These are phyloP conservation scores for Dufourea novaeangliae DNA, from an alignment of 1,140 invertebrate genomes.

Conservation along the genomic window DNA sequence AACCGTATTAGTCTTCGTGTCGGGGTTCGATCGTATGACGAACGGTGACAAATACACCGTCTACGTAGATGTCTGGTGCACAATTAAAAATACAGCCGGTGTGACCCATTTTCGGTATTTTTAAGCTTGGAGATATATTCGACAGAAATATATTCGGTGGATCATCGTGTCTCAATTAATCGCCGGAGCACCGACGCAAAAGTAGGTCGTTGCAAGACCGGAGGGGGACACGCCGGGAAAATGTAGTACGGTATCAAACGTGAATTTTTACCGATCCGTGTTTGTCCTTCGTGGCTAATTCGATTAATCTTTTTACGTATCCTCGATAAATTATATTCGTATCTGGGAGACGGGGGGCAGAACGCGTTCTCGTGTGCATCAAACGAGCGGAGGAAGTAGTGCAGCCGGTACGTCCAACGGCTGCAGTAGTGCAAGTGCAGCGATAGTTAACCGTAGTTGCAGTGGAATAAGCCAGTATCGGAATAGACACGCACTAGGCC, in stretches of 20 bases:
- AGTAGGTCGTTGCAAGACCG: conserved; percentile 59
- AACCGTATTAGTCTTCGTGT: not conserved
- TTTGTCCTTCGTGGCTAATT: not conserved
- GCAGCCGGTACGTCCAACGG: not conserved
- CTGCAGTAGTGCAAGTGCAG: conserved; percentile 48
- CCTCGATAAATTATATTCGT: too few species aligned
- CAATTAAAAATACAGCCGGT: conserved; percentile 71
- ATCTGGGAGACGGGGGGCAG: too few species aligned
- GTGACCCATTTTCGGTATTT: conserved; percentile 72
- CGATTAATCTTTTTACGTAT: not conserved
- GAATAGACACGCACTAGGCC: conserved; percentile 58
- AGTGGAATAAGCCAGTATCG: conserved; percentile 51
- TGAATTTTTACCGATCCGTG: conserved; percentile 13
- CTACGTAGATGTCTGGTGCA: conserved; percentile 61
- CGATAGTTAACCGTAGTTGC: conserved; percentile 30
- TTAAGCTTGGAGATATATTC: conserved; percentile 56
- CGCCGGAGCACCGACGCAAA: conserved; percentile 56
- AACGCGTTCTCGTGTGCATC: not conserved
- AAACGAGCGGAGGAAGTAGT: not conserved
- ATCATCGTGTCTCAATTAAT: conserved; percentile 69
- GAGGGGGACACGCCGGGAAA: not conserved
- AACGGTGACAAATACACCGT: conserved; percentile 18
- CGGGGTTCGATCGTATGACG: not conserved
- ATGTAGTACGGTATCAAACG: not conserved
- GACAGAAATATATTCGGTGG: conserved; percentile 69